phyloP scores from a whole-genome alignment of 1,140 invertebrate genomes.

The Arion vulgaris region DNA sequence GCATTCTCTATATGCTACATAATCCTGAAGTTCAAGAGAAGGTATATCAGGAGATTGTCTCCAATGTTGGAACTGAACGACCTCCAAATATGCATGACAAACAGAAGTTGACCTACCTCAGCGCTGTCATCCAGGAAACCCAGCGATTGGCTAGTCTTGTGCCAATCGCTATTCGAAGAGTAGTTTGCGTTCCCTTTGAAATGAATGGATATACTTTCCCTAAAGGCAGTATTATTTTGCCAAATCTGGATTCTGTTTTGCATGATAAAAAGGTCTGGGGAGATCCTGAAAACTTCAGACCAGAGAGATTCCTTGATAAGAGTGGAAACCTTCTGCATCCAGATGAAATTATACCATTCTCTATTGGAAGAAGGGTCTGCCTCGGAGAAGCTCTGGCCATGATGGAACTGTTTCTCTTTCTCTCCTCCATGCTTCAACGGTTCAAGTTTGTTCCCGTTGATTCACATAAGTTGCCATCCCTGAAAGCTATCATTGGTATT shows the following conservation, averaged over 20 bases:
- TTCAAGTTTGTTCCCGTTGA: not conserved
- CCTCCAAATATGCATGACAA: conserved; percentile 31
- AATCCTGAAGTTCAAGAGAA: conserved; percentile 15
- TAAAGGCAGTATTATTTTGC: conserved; percentile 56
- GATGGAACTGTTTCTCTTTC: not conserved
- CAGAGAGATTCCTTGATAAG: conserved; percentile 76
- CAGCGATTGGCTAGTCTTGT: conserved; percentile 45
- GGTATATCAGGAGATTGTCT: not conserved
- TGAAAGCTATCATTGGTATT: not conserved
- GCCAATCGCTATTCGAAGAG: conserved; percentile 65
- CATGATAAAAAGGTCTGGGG: conserved; percentile 75
- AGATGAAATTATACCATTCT: not conserved
- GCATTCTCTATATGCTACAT: not conserved
- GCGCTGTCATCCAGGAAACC: conserved; percentile 45
- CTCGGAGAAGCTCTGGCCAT: not conserved
- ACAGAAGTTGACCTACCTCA: not conserved
- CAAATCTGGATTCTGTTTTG: conserved; percentile 58
- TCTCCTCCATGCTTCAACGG: not conserved
- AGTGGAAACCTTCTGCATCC: conserved; percentile 17
- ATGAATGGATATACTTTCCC: conserved; percentile 63
- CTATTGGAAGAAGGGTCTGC: not conserved
- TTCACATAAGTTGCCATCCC: not conserved
- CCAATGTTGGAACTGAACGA: conserved; percentile 24
- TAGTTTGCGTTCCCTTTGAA: conserved; percentile 48
- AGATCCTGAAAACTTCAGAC: conserved; percentile 80